Conservation (phyloP, 2,888 invertebrate species). For the Crocallis elinguaria region DNA sequence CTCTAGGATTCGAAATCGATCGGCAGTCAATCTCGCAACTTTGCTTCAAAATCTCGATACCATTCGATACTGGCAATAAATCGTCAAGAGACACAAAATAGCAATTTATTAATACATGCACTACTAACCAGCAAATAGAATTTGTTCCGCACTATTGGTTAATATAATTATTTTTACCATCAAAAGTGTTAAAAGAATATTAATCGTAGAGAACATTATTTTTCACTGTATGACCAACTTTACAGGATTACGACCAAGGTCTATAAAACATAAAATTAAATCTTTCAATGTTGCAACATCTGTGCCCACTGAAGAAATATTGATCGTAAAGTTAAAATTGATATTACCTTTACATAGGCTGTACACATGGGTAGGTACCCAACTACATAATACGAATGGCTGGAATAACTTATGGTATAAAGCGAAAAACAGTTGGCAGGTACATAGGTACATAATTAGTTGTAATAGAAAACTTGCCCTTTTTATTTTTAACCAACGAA, state of each 20-base stretch:
- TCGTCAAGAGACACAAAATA: not conserved
- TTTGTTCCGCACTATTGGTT: not conserved
- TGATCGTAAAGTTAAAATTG: not conserved
- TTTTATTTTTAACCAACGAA: no score
- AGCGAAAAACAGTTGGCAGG: not conserved
- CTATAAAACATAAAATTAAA: slow-evolving; percentile 2
- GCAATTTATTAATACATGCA: not conserved
- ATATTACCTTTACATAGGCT: not conserved
- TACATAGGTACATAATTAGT: no score
- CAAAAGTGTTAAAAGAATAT: slow-evolving; percentile 1
- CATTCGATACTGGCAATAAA: no score
- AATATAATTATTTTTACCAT: not conserved
- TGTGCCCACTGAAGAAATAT: not conserved
- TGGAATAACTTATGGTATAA: not conserved
- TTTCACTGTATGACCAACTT: not conserved
- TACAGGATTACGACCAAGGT: not conserved
- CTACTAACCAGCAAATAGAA: slow-evolving; percentile 9
- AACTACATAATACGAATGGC: no score
- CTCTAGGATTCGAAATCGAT: no score
- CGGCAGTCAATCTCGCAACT: no score
- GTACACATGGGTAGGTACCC: no score
- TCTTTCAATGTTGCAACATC: not conserved
- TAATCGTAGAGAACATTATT: slow-evolving; percentile 2
- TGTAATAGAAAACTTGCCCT: no score
- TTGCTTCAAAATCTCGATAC: no score